Base-by-base conservation (phyloP, 2,113 vertebrate genomes). In the Gallinago paraguaiae region DNA sequence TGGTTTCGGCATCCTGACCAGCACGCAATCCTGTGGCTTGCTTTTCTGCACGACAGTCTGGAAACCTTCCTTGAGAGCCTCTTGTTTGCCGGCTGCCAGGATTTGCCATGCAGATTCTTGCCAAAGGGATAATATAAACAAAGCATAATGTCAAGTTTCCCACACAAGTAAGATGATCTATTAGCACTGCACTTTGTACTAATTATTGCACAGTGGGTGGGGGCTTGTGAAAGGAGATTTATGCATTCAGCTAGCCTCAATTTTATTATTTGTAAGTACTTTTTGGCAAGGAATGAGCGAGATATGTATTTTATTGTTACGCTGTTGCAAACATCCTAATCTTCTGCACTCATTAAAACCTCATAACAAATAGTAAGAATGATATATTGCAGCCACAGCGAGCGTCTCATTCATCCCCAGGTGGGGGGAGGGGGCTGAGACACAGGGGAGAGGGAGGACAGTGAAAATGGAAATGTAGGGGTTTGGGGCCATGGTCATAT, bases 171-270 rank as follows among this genome's bases (percentile, higher is more conserved):
- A 96, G 96, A 96, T 96, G 95, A 97, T 97, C 91, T 93, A 96
- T 95, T 97, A 97, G 96, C 96, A 83, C 93, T 95, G 92, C 97
- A 97, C 96, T 97, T 97, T 97, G 97, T 97, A 97, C 94, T 95
- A 97, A 97, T 96, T 97, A 97, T 97, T 96, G 93, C 96, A 96
- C 96, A 96, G 96, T 96, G 97, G 97, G 97, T 96, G 97, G 96
- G 95, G 96, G 92, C 94, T 96, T 96, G 95, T 97, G 93, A 97
- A 96, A 96, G 92, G 92, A 96, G 95, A 93, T 88, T 96, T 96
- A 97, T 96, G 93, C 95, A 97, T 96, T 97, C 96, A 95, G 91
- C 95, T 96, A 96, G 96, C 96, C 96, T 96, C 95, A 96, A 92
- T 96, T 96, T 96, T 96, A 97, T 97, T 96, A 96, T 97, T 96